phyloP scores from a whole-genome alignment of 2,888 invertebrate genomes.

The Callinectes sapidus region DNA sequence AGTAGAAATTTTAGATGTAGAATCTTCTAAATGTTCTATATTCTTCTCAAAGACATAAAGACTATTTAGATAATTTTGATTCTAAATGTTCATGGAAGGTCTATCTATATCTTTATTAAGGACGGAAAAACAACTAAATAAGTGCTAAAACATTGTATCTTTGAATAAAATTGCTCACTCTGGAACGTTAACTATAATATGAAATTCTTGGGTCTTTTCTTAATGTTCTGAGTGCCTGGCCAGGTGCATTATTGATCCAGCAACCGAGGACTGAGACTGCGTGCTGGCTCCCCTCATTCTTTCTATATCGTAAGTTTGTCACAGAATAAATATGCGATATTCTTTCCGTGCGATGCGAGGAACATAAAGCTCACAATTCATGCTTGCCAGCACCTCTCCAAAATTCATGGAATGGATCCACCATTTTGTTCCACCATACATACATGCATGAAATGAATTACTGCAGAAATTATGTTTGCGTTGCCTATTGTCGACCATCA shows the following conservation, averaged over 20 bases:
- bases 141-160: background rate
- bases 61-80: background rate
- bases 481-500: background rate
- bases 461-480: background rate
- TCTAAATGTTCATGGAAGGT: background rate
- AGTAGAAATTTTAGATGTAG: background rate
- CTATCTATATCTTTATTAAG: background rate
- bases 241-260: background rate
- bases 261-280: background rate
- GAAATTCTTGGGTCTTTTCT: background rate
- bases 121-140: background rate
- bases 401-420: background rate
- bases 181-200: background rate
- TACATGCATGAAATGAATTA: background rate
- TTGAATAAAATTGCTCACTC: background rate
- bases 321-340: background rate
- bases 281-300: background rate
- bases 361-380: background rate
- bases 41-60: background rate
- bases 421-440: background rate
- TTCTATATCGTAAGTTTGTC: constrained; percentile 1
- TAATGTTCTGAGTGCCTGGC: background rate
- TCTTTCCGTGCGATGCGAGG: background rate
- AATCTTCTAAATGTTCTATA: background rate
- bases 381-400: background rate